A percentile compares a stretch with the other conserved stretches of the same genome.
Evolutionary conservation across 2,888 invertebrate species (phyloP).

Genomic region (Leucozona laternaria): DNA sequence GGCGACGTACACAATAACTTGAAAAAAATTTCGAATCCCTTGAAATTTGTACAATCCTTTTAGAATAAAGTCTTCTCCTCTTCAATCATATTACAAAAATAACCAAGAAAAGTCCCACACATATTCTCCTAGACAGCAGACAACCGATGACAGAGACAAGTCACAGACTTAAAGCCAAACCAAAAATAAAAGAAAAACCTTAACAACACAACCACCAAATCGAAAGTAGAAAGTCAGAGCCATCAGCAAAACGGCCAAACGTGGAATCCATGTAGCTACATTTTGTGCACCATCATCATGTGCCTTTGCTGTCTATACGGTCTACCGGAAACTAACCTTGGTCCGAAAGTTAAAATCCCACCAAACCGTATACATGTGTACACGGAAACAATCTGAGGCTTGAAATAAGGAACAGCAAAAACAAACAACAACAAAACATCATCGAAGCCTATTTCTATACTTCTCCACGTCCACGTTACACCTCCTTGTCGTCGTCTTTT

Average conservation of each 20-base stretch:
- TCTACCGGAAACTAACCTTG: slow-evolving; percentile 71
- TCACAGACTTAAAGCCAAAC: slow-evolving; percentile 51
- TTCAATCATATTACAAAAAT: background rate
- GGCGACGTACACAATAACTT: background rate
- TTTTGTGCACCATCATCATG: slow-evolving; percentile 40
- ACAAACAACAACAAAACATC: slow-evolving; percentile 4
- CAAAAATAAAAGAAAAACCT: slow-evolving; percentile 45
- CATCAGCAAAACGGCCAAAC: slow-evolving; percentile 45
- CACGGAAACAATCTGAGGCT: slow-evolving; percentile 32
- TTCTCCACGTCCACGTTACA: background rate
- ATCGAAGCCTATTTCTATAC: slow-evolving; percentile 57
- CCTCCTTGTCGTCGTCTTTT: background rate
- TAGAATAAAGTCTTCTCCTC: background rate
- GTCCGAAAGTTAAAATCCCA: slow-evolving; percentile 69
- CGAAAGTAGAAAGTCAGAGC: slow-evolving; percentile 55
- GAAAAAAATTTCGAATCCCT: background rate
- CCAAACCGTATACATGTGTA: slow-evolving; percentile 37
- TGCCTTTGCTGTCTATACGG: slow-evolving; percentile 33
- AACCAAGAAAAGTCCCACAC: slow-evolving; percentile 34
- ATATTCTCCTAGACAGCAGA: slow-evolving; percentile 55
- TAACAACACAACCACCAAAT: slow-evolving; percentile 57
- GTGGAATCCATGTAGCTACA: slow-evolving; percentile 53
- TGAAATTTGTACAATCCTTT: background rate
- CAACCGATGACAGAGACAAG: slow-evolving; percentile 54
- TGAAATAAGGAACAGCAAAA: slow-evolving; percentile 39